Conservation (phyloP, 2,888 invertebrate species). For the Lithophane semibrunnea region DNA sequence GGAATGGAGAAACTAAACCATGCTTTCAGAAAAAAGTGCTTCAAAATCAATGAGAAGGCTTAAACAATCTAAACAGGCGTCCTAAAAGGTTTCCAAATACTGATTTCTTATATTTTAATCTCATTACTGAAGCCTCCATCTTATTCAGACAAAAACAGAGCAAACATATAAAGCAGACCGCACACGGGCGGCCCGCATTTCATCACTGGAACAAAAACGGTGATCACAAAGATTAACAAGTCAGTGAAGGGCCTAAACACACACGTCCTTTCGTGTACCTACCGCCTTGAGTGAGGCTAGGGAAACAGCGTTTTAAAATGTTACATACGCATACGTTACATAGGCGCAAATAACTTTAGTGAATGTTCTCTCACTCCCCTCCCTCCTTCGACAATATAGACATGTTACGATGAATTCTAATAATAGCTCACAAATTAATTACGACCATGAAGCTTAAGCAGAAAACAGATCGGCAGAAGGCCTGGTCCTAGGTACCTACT, state of each 20-base stretch:
- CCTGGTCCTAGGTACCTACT: not conserved
- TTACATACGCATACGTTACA: not conserved
- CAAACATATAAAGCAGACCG: conserved; percentile 60
- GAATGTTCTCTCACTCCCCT: too few species aligned
- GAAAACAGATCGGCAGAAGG: conserved; percentile 16
- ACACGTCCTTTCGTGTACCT: conserved; percentile 72
- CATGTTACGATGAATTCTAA: conserved; percentile 10
- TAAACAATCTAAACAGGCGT: not conserved
- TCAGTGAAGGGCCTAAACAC: conserved; percentile 79
- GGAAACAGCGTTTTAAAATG: conserved; percentile 31
- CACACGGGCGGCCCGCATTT: conserved; percentile 63
- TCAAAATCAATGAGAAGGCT: not conserved
- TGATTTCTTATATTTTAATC: conserved; percentile 46
- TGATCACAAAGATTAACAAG: conserved; percentile 80
- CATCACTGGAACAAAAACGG: conserved; percentile 72
- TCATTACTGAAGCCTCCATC: conserved; percentile 37
- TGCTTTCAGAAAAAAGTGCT: not conserved
- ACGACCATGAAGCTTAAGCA: conserved; percentile 38
- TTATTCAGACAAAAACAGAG: conserved; percentile 60
- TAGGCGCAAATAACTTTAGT: too few species aligned
- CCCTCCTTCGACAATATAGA: conserved; percentile 26
- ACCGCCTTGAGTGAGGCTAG: conserved; percentile 45
- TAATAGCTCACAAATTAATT: conserved; percentile 52
- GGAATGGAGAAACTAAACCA: not conserved
- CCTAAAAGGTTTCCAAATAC: conserved; percentile 16